Base-by-base conservation (phyloP, 2,113 vertebrate genomes). In the Irena cyanogastra region DNA sequence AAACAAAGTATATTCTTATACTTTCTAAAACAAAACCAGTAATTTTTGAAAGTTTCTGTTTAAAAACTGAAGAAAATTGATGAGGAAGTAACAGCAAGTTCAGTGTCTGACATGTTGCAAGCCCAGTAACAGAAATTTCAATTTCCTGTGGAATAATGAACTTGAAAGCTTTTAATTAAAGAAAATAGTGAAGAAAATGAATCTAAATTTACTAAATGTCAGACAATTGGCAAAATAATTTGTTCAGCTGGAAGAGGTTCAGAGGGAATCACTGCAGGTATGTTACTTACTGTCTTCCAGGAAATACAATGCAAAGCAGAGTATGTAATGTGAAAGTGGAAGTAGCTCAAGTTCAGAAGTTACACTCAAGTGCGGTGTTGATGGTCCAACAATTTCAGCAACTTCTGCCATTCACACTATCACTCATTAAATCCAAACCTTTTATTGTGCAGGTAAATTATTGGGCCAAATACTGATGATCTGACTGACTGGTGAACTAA, bases 251-350 rank as follows among this genome's bases (percentile, higher is more conserved):
- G 19, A 74, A 76, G n/a, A 13, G 15, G 20, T 5, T 13, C 1
- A 0, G 3, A 5, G 27, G 14, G 6, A 41, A 52, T 45, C 20
- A 24, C 9, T 11, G 42, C 11, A 71, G 56, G 22, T 2, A 2
- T 17, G 21, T 75, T 57, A 76, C 61, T 17, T 42, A 61, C 28
- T 64, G 31, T 64, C 15, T 76, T 71, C 64, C 69, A 93, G 41
- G 31, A 83, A 79, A 57, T 35, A 57, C 15, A 83, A 21, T 44
- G 57, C 27, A 61, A 52, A 74, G 68, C 5, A 19, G 27, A 39
- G 14, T 18, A 30, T 24, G 18, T 16, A 68, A 83, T 53, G 45
- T 24, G 7, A 30, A 93, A 61, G n/a, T 3, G 33, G 11, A 39
- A 69, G 17, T 2, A 69, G n/a, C 14, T 79, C 6, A 23, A 12